A percentile compares a stretch with the other conserved stretches of the same genome.
These are phyloP conservation scores for Notarius quadriscutis DNA, from an alignment of 2,113 vertebrate genomes.

Conservation along the genomic window DNA sequence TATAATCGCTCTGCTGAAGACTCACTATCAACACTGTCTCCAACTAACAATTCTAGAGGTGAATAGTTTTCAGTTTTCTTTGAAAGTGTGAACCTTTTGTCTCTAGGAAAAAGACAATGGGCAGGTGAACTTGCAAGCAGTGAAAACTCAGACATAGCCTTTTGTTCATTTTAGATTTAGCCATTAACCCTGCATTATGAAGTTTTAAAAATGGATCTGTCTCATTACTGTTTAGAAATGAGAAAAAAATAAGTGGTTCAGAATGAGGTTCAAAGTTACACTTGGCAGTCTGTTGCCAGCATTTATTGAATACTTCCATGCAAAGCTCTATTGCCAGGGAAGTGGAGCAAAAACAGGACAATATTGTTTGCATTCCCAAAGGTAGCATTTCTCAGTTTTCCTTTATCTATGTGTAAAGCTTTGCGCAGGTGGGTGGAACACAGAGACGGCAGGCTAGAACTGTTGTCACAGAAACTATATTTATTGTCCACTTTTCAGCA, in stretches of 20 bases:
- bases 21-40: conserved; percentile 4
- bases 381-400: conserved; percentile 69
- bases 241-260: conserved; percentile 17
- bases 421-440: too few relatives aligned
- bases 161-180: conserved; percentile 39
- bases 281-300: conserved; percentile 38
- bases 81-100: background rate
- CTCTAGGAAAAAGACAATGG: background rate
- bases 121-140: conserved; percentile 11
- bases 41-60: background rate
- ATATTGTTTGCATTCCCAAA: conserved; percentile 56
- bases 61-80: background rate
- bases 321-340: conserved; percentile 36
- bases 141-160: conserved; percentile 4
- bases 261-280: conserved; percentile 37
- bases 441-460: too few relatives aligned
- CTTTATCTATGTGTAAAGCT: too few relatives aligned
- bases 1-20: conserved; percentile 30
- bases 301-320: conserved; percentile 41
- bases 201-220: conserved; percentile 45
- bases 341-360: conserved; percentile 60
- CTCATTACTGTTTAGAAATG: conserved; percentile 24
- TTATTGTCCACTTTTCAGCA: too few relatives aligned
- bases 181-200: conserved; percentile 39
- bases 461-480: too few relatives aligned